Conservation (phyloP, 2,113 vertebrate genomes). For the Cairina moschata region DNA sequence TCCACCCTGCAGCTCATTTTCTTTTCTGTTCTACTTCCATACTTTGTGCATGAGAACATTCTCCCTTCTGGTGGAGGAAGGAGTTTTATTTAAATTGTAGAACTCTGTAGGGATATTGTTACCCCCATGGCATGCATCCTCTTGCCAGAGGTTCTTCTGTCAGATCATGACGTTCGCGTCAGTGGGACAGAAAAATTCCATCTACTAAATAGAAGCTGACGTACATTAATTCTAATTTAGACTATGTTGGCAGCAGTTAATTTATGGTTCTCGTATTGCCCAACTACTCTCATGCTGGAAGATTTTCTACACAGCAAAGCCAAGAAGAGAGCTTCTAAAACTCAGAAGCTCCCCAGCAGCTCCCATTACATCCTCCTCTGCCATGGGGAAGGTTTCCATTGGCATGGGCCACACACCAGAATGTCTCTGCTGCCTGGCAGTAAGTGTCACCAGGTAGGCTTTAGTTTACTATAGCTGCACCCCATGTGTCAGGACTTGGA, state of each 20-base stretch:
- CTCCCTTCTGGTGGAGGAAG: background rate
- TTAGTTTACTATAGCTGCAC: background rate
- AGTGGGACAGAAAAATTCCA: background rate
- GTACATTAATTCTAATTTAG: background rate
- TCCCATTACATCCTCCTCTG: background rate
- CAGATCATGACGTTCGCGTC: background rate
- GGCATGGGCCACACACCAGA: accelerated
- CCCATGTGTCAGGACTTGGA: background rate
- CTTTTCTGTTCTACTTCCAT: background rate
- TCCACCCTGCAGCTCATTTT: background rate
- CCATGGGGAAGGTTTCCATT: background rate
- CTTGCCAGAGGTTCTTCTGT: background rate
- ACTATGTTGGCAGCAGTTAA: accelerated
- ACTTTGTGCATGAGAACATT: constrained; percentile 7
- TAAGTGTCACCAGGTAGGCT: background rate
- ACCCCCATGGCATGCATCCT: background rate
- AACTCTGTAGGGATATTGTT: background rate
- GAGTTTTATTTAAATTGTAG: background rate
- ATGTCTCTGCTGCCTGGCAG: background rate
- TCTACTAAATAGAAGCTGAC: background rate
- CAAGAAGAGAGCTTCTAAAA: background rate
- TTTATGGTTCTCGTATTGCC: background rate
- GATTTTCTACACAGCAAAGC: background rate
- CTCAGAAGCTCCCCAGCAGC: background rate
- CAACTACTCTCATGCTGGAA: background rate